Evolutionary conservation across 2,888 invertebrate genomes (phyloP).

Genomic region (Chrysina gloriosa): DNA sequence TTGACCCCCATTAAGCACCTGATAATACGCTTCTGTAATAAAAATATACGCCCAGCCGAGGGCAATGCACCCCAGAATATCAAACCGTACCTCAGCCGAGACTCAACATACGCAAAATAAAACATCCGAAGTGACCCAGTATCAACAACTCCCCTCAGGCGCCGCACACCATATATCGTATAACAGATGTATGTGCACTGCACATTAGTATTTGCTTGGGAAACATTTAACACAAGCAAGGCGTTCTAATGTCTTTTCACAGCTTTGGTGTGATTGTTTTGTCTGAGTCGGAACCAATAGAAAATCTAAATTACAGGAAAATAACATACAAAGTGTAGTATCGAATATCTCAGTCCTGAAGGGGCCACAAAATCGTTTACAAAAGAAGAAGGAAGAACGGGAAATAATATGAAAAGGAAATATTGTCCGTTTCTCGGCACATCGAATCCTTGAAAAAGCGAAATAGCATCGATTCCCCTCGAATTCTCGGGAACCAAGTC

Average conservation of each 20-base stretch:
- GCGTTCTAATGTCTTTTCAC: background rate
- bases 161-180: too few species aligned
- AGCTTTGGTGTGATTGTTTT: too few species aligned
- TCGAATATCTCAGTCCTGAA: background rate
- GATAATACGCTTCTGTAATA: too few species aligned
- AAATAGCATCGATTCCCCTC: background rate
- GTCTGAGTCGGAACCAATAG: background rate
- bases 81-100: too few species aligned
- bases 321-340: background rate
- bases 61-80: too few species aligned
- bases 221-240: background rate
- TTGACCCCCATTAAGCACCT: too few species aligned
- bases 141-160: too few species aligned
- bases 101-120: too few species aligned
- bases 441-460: background rate
- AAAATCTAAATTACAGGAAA: background rate
- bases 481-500: background rate
- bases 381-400: background rate
- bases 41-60: too few species aligned
- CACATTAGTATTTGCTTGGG: too few species aligned
- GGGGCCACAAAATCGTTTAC: background rate
- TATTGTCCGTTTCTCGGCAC: slow-evolving; percentile 6
- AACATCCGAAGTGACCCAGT: too few species aligned
- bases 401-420: slow-evolving; percentile 11
- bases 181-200: too few species aligned